These are phyloP conservation scores for Tenebrio molitor DNA, from an alignment of 1,140 invertebrate genomes.

Conservation along the genomic window DNA sequence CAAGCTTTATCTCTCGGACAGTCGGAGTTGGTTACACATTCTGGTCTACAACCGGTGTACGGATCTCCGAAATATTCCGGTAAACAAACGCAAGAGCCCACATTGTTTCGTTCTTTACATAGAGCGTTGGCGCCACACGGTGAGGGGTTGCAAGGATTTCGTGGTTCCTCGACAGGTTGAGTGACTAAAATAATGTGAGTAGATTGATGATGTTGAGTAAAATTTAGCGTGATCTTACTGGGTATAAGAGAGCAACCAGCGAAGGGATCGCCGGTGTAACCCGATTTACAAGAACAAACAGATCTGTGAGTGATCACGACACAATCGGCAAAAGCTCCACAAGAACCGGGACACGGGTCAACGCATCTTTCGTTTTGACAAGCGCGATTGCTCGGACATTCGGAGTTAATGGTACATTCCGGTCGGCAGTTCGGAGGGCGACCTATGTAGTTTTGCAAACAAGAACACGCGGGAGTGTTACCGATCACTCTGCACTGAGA, in stretches of 20 bases:
- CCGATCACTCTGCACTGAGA: constrained; percentile 73
- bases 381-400: constrained; percentile 74
- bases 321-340: constrained; percentile 74
- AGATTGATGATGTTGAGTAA: too few relatives aligned
- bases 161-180: constrained; percentile 59
- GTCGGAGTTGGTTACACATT: constrained; percentile 80
- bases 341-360: constrained; percentile 74
- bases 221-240: constrained; percentile 60
- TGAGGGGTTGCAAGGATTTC: constrained; percentile 78
- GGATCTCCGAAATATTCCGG: constrained; percentile 82
- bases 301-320: constrained; percentile 74
- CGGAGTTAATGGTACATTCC: constrained; percentile 76
- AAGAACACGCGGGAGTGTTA: constrained; percentile 74
- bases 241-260: constrained; percentile 69
- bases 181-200: constrained; percentile 56
- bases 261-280: constrained; percentile 75
- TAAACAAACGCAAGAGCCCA: constrained; percentile 79
- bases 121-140: constrained; percentile 86
- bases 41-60: constrained; percentile 79
- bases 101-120: constrained; percentile 83
- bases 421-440: constrained; percentile 75
- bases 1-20: constrained; percentile 78
- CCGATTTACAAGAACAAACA: constrained; percentile 72
- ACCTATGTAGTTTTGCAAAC: constrained; percentile 72
- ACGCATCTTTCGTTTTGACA: constrained; percentile 76